phyloP scores from a whole-genome alignment of 2,113 vertebrate species.

The Silurus glanis region DNA sequence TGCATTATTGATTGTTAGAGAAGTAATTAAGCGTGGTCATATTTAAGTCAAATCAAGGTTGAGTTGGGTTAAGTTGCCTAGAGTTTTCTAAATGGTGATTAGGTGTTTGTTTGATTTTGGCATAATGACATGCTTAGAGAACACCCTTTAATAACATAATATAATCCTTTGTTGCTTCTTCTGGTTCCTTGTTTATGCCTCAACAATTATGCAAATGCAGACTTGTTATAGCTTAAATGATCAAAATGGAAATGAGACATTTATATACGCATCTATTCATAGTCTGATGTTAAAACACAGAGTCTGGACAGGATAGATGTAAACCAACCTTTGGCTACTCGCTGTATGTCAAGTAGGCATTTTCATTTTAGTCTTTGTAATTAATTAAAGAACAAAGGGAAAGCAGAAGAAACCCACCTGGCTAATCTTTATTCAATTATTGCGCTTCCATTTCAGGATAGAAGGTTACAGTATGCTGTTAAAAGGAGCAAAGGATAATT shows the following conservation, averaged over 20 bases:
- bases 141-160: not conserved
- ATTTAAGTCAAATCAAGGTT: not conserved
- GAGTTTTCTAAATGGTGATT: not conserved
- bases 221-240: constrained; percentile 36
- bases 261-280: constrained; percentile 47
- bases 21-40: not conserved
- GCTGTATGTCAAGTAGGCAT: not conserved
- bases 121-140: not conserved
- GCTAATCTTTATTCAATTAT: not conserved
- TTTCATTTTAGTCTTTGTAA: not conserved
- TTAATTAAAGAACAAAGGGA: not conserved
- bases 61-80: not conserved
- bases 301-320: constrained; percentile 21
- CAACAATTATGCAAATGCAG: constrained; percentile 45
- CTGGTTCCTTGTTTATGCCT: not conserved
- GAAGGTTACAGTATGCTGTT: not conserved
- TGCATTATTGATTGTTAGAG: not conserved
- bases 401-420: not conserved
- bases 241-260: constrained; percentile 61
- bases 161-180: constrained; percentile 17
- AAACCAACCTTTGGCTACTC: not conserved
- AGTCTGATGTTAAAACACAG: constrained; percentile 26
- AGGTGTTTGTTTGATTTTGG: not conserved
- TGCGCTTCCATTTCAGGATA: not conserved
- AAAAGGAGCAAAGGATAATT: not conserved